Percentiles rank a stretch among this genome's conserved stretches.
Conservation (phyloP, 2,888 invertebrate genomes). For the Camponotus fellah region DNA sequence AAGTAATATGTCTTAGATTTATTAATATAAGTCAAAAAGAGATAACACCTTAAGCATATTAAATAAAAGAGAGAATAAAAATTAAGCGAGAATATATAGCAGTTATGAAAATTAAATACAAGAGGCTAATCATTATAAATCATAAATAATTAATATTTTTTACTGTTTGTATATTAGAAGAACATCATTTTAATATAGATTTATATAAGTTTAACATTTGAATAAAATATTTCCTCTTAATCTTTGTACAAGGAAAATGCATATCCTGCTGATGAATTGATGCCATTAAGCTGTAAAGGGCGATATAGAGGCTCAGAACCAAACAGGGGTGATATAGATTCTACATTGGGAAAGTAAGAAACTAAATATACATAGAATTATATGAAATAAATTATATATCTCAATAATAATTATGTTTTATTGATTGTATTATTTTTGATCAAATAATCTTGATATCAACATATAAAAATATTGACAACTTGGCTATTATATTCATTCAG, state of each 20-base stretch:
- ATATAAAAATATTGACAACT: neutral
- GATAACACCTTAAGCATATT: neutral
- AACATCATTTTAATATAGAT: neutral
- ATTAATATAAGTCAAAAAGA: neutral
- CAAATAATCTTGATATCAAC: neutral
- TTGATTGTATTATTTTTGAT: neutral
- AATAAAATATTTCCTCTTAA: slow-evolving; percentile 4
- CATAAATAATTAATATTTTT: neutral
- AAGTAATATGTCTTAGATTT: neutral
- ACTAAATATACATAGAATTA: neutral
- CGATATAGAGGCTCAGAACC: slow-evolving; percentile 96
- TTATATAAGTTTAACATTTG: neutral
- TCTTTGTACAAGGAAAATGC: slow-evolving; percentile 90
- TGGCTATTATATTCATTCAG: neutral
- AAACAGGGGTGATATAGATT: slow-evolving; percentile 98
- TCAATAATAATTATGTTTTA: neutral
- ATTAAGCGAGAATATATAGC: neutral
- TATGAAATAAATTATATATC: neutral
- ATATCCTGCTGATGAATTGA: slow-evolving; percentile 99
- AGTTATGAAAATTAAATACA: neutral
- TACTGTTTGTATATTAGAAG: neutral
- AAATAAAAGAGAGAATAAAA: neutral
- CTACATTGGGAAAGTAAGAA: slow-evolving; percentile 97
- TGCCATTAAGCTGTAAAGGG: slow-evolving; percentile 98
- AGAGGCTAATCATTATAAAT: neutral